Evolutionary conservation across 2,797 vertebrate genomes (phyloP).

Genomic region (Numenius phaeopus): DNA sequence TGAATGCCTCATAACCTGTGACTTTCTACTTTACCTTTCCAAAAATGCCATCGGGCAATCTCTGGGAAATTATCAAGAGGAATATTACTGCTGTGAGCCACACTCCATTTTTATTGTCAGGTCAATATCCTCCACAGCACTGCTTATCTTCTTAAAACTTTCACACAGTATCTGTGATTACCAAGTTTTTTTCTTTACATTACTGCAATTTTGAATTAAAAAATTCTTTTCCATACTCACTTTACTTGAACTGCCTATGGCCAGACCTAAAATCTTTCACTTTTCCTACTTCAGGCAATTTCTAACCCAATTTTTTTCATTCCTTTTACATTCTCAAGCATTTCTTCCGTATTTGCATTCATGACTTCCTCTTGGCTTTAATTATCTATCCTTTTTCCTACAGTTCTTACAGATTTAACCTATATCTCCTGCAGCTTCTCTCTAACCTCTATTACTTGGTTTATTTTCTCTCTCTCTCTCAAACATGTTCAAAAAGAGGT

Average conservation of each 20-base stretch:
- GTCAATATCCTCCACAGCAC: background rate
- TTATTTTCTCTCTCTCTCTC: background rate
- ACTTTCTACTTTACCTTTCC: background rate
- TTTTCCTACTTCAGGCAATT: background rate
- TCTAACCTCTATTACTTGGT: background rate
- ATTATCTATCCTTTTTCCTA: background rate
- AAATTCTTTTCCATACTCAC: background rate
- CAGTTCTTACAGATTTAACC: background rate
- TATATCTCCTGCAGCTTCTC: background rate
- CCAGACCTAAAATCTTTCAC: background rate
- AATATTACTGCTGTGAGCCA: background rate
- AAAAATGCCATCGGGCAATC: background rate
- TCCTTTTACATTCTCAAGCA: background rate
- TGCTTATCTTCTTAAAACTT: slow-evolving; percentile 20
- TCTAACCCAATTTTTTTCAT: background rate
- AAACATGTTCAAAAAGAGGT: background rate
- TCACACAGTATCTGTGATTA: background rate
- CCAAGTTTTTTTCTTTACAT: background rate
- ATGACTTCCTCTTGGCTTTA: background rate
- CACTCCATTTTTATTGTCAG: slow-evolving; percentile 16
- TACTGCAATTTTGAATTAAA: background rate
- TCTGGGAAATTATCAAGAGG: background rate
- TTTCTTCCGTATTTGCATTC: background rate
- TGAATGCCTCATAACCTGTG: background rate
- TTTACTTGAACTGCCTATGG: background rate